Percentiles rank a stretch among this genome's conserved stretches.
Conservation (phyloP, 2,797 vertebrate genomes). For the Microchirus variegatus region DNA sequence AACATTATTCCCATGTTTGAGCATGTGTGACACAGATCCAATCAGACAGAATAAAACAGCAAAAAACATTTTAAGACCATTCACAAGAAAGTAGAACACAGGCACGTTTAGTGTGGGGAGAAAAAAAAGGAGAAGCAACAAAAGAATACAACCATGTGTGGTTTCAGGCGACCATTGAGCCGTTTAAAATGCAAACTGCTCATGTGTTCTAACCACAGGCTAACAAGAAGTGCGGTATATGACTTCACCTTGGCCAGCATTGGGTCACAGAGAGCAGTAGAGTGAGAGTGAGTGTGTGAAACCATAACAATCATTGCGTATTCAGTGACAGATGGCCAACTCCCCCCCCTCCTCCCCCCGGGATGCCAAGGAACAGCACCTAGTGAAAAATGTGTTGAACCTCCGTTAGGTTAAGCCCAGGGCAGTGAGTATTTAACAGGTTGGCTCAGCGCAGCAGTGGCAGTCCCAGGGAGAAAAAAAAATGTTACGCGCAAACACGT, state of each 20-base stretch:
- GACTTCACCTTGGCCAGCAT: slow-evolving; percentile 29
- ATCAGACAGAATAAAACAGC: background rate
- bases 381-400: slow-evolving; percentile 21
- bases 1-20: background rate
- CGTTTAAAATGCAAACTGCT: slow-evolving; percentile 33
- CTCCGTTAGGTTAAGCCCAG: slow-evolving; percentile 28
- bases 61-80: background rate
- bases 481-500: background rate
- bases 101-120: slow-evolving; percentile 30
- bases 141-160: background rate
- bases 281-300: background rate
- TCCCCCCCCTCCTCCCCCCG: slow-evolving; percentile 22
- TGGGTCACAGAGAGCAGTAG: slow-evolving; percentile 6
- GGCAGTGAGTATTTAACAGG: slow-evolving; percentile 25
- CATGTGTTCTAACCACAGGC: slow-evolving; percentile 22
- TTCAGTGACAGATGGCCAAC: slow-evolving; percentile 51
- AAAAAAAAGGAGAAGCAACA: background rate
- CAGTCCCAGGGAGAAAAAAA: background rate
- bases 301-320: background rate
- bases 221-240: slow-evolving; percentile 34
- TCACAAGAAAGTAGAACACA: slow-evolving; percentile 37
- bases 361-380: slow-evolving; percentile 7
- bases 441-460: slow-evolving; percentile 2
- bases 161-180: slow-evolving; percentile 27
- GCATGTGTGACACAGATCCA: background rate